Conservation (phyloP, 2,113 vertebrate species). For the Pteruthius melanotis region DNA sequence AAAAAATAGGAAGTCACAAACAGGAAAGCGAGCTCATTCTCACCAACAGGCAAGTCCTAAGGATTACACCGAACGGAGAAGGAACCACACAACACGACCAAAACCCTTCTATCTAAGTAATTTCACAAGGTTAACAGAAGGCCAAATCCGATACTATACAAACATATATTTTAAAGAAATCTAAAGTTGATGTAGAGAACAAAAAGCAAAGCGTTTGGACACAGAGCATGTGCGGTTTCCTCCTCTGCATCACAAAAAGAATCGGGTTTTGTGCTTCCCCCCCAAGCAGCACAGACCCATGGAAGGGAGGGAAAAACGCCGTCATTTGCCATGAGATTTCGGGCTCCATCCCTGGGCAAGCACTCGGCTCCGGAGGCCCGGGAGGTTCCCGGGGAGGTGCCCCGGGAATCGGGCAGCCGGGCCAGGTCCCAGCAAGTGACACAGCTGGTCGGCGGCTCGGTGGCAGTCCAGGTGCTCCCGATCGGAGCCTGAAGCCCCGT, state of each 20-base stretch:
- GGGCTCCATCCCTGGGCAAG: background rate
- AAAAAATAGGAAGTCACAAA: constrained; percentile 32
- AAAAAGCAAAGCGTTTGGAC: background rate
- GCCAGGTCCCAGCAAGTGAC: background rate
- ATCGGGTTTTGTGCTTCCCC: background rate
- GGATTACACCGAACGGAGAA: background rate
- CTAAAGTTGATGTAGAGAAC: background rate
- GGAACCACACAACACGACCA: background rate
- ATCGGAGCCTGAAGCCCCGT: background rate
- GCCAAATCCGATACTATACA: background rate
- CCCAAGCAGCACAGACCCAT: background rate
- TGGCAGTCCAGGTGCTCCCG: background rate
- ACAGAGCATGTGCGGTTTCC: background rate
- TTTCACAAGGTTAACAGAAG: background rate
- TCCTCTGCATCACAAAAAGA: background rate
- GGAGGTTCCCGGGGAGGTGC: background rate
- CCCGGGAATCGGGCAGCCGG: background rate
- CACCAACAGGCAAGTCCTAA: background rate
- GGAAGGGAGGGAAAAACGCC: background rate
- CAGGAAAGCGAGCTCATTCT: constrained; percentile 17
- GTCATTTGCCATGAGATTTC: background rate
- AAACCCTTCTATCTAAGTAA: background rate
- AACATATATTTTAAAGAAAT: background rate
- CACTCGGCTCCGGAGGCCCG: background rate
- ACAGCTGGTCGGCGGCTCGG: background rate